Percentiles rank a stretch among this genome's conserved stretches.
phyloP scores from a whole-genome alignment of 2,888 invertebrate genomes.

The Diarsia rubi region DNA sequence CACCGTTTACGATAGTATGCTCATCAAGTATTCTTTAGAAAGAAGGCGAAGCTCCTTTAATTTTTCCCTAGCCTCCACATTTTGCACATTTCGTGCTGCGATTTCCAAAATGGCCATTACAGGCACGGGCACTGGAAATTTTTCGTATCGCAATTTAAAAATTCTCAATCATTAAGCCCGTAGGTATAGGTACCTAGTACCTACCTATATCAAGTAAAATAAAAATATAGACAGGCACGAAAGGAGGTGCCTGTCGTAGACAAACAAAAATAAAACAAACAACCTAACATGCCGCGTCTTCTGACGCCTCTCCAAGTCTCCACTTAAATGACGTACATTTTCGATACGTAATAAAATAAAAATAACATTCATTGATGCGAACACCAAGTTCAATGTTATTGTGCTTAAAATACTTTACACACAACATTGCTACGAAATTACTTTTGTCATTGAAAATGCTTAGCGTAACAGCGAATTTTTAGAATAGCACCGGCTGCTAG shows the following conservation, averaged over 20 bases:
- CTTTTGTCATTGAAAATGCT: constrained; percentile 73
- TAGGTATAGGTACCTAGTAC: too few species aligned
- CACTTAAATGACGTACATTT: constrained; percentile 51
- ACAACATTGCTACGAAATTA: constrained; percentile 66
- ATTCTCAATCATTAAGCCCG: too few species aligned
- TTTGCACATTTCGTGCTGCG: neutral
- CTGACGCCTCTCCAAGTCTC: constrained; percentile 20
- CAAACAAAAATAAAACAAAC: constrained; percentile 6
- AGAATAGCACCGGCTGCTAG: constrained; percentile 62
- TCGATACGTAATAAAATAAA: constrained; percentile 62
- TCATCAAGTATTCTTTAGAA: neutral
- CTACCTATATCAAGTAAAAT: too few species aligned
- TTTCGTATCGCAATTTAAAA: neutral
- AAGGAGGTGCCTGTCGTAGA: neutral
- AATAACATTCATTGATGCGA: constrained; percentile 73
- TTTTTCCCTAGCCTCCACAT: neutral
- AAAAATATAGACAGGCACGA: too few species aligned
- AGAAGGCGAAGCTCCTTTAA: neutral
- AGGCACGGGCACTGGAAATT: neutral
- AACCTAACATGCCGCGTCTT: neutral
- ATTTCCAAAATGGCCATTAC: neutral
- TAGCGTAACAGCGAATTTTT: constrained; percentile 69
- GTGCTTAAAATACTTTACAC: constrained; percentile 78
- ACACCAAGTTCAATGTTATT: constrained; percentile 80
- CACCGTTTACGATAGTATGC: neutral